These are phyloP conservation scores for Lutjanus campechanus DNA, from an alignment of 2,797 vertebrate species.

Conservation along the genomic window DNA sequence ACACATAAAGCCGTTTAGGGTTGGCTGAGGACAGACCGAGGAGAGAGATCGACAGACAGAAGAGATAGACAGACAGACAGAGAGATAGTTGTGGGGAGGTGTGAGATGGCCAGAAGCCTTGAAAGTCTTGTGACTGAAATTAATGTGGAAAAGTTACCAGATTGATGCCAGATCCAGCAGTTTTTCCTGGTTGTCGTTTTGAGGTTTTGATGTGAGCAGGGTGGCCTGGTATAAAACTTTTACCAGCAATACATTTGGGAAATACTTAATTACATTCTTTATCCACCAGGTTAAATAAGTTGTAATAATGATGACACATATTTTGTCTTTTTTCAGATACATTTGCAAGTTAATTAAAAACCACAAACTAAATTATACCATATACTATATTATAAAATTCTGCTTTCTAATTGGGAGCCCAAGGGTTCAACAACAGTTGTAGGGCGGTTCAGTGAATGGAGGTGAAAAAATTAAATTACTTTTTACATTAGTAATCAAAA, in stretches of 20 bases:
- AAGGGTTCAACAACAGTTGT: no score
- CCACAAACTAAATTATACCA: no score
- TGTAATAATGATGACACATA: not conserved
- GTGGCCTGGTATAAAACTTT: conserved; percentile 47
- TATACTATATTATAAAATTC: not conserved
- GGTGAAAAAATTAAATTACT: not conserved
- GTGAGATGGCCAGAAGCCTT: conserved; percentile 61
- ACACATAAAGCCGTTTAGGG: conserved; percentile 65
- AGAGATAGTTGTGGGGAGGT: conserved; percentile 33
- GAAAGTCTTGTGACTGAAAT: conserved; percentile 57
- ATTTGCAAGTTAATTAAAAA: no score
- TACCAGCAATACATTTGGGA: conserved; percentile 44
- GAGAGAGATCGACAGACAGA: conserved; percentile 23
- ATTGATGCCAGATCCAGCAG: conserved; percentile 35
- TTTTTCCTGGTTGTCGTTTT: conserved; percentile 14
- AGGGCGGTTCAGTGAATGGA: not conserved
- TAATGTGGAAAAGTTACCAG: conserved; percentile 56
- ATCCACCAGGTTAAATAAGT: conserved; percentile 14
- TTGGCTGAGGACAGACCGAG: conserved; percentile 61
- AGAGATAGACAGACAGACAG: conserved; percentile 16
- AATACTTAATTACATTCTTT: conserved; percentile 39
- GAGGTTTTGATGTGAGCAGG: conserved; percentile 48
- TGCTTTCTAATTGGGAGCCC: no score
- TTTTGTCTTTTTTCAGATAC: not conserved
- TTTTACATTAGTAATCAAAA: no score